Conservation (phyloP, 2,797 vertebrate species). For the Platyrinchus mystaceus region DNA sequence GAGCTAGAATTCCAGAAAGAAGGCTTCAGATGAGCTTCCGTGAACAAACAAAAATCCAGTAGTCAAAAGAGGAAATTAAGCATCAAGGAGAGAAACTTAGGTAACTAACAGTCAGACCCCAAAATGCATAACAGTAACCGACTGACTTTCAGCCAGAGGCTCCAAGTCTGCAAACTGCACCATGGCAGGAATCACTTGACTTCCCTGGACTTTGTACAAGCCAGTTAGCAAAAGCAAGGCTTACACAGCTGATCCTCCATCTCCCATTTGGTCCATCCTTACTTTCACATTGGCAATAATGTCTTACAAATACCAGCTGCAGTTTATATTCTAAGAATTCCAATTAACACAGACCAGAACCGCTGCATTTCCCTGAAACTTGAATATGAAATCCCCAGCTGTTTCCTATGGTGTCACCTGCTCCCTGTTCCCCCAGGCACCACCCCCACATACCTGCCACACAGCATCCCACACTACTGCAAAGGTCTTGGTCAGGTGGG, state of each 20-base stretch:
- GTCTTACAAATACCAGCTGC: neutral
- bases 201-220: neutral
- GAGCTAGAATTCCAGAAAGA: neutral
- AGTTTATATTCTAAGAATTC: neutral
- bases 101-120: neutral
- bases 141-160: neutral
- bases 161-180: neutral
- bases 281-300: neutral
- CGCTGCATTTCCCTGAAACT: neutral
- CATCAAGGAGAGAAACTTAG: neutral
- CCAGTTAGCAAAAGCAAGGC: neutral
- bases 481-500: neutral
- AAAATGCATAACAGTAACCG: neutral
- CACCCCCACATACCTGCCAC: accelerated
- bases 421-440: neutral
- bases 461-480: neutral
- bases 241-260: neutral
- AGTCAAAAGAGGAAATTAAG: neutral
- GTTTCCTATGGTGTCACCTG: neutral
- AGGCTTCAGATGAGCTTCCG: neutral
- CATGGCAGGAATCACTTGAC: accelerated
- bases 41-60: neutral
- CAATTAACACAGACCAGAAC: neutral
- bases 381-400: neutral
- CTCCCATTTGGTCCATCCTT: neutral